Evolutionary conservation across 2,797 vertebrate genomes (phyloP).

Genomic region (Ara ararauna): DNA sequence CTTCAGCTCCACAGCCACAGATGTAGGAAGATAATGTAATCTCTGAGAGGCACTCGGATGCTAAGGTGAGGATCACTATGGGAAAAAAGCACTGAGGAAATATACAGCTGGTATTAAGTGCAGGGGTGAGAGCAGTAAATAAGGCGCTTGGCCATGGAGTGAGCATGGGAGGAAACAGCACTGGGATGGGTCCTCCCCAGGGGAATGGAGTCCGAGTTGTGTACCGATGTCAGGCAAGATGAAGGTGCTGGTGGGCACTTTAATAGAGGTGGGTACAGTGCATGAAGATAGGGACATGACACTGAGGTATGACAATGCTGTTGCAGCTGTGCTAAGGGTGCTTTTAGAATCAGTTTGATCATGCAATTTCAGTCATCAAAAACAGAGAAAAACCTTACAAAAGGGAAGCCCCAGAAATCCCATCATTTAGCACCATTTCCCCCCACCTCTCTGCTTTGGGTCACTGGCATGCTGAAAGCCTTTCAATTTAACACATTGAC

Average conservation of each 20-base stretch:
- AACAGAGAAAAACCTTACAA: not conserved
- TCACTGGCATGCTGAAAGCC: not conserved
- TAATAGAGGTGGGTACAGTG: not conserved
- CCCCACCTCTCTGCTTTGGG: fast-evolving
- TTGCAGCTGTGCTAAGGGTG: not conserved
- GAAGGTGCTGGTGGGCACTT: not conserved
- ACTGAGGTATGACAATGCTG: not conserved
- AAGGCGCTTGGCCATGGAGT: not conserved
- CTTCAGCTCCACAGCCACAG: not conserved
- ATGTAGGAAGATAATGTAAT: not conserved
- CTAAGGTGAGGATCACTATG: not conserved
- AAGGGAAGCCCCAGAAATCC: not conserved
- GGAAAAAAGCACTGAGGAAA: not conserved
- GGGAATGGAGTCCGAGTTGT: not conserved
- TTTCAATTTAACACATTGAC: not conserved
- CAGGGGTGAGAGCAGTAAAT: not conserved
- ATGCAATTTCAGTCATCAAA: not conserved
- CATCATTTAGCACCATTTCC: not conserved
- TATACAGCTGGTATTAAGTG: not conserved
- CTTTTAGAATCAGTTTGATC: not conserved
- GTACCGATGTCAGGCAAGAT: not conserved
- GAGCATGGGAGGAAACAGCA: not conserved
- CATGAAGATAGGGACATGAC: not conserved
- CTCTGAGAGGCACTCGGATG: not conserved
- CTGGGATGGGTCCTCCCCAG: not conserved